Conservation (phyloP, 2,888 invertebrate genomes). For the Hirudinaria manillensis region DNA sequence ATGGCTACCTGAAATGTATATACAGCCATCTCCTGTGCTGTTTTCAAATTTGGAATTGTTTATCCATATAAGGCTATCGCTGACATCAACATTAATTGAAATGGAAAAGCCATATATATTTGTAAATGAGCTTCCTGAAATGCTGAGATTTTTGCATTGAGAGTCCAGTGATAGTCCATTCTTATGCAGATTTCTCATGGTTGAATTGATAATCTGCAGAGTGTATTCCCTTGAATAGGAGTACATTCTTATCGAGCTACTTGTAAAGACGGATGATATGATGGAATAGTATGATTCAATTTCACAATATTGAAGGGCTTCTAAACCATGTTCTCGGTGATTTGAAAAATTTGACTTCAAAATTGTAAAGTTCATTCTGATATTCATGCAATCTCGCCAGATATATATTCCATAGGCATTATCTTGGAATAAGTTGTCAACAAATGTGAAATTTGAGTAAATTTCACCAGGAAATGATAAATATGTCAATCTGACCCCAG, state of each 20-base stretch:
- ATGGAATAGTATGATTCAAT: background rate
- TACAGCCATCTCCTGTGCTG: background rate
- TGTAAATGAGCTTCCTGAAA: background rate
- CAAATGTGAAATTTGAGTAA: background rate
- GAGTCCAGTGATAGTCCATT: background rate
- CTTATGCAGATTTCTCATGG: no score
- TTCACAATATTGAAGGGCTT: background rate
- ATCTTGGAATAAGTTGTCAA: background rate
- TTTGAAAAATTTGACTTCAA: background rate
- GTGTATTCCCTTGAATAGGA: background rate
- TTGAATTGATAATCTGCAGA: no score
- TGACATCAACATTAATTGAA: background rate
- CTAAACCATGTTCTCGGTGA: background rate
- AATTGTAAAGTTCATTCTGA: background rate
- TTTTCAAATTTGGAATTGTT: background rate
- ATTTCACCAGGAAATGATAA: background rate
- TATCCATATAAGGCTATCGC: background rate
- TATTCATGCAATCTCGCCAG: background rate
- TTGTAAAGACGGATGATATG: background rate
- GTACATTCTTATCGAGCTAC: background rate
- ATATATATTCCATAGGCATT: background rate
- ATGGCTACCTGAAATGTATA: background rate
- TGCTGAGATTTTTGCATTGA: background rate
- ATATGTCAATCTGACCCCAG: background rate
- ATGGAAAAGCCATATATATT: background rate